phyloP scores from a whole-genome alignment of 2,113 vertebrate genomes.

The Globicephala melas region DNA sequence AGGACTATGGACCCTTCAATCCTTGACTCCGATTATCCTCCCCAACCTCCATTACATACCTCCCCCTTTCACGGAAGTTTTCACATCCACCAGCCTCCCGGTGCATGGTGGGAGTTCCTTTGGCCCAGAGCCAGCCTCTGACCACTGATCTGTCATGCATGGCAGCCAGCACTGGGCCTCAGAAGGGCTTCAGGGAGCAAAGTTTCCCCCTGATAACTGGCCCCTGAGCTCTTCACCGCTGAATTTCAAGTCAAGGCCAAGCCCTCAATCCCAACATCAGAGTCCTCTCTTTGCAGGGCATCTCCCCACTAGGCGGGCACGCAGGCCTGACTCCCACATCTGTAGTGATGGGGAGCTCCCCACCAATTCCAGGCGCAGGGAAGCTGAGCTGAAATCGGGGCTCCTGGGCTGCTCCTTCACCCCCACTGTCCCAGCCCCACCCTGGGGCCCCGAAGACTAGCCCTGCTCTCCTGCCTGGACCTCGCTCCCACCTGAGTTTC shows the following conservation, averaged over 20 bases:
- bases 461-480: not conserved
- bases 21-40: not conserved
- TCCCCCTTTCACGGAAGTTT: not conserved
- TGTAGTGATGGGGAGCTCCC: not conserved
- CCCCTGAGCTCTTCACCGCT: not conserved
- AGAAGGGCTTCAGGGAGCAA: not conserved
- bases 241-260: not conserved
- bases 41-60: not conserved
- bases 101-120: too few species aligned
- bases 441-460: not conserved
- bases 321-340: not conserved
- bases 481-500: accelerated
- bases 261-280: not conserved
- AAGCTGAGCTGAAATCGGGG: not conserved
- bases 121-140: not conserved
- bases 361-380: accelerated
- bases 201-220: not conserved
- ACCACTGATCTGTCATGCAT: accelerated
- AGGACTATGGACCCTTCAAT: not conserved
- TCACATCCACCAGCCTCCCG: not conserved
- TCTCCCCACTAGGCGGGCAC: not conserved
- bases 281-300: not conserved
- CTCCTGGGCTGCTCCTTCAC: not conserved
- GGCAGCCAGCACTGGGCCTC: not conserved
- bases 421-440: not conserved